Conservation (phyloP, 2,888 invertebrate species). For the Pyrgus malvae region DNA sequence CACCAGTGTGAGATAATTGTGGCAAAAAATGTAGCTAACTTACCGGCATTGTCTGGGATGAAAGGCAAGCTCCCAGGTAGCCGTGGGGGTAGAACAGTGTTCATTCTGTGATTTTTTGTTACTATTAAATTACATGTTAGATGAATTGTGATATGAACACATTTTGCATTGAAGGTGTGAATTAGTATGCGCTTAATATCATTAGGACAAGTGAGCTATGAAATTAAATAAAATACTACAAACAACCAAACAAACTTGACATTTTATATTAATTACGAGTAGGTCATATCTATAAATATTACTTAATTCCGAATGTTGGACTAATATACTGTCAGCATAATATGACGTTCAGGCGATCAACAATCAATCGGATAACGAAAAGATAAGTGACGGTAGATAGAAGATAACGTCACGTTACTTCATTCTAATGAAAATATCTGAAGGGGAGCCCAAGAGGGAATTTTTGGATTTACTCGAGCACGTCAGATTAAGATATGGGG, state of each 20-base stretch:
- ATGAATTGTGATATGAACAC: conserved; percentile 49
- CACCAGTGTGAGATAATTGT: conserved; percentile 38
- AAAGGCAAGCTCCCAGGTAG: conserved; percentile 68
- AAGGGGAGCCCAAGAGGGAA: too few species aligned
- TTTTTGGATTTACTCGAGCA: too few species aligned
- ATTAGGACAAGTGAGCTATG: not conserved
- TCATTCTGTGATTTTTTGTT: conserved; percentile 8
- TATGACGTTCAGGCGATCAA: not conserved
- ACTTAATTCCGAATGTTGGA: too few species aligned
- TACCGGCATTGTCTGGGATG: conserved; percentile 56
- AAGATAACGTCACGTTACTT: conserved; percentile 13
- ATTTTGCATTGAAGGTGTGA: conserved; percentile 3
- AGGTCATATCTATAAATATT: too few species aligned
- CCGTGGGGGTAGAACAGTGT: conserved; percentile 51
- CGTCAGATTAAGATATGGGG: too few species aligned
- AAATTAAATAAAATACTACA: too few species aligned
- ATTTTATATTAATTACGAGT: too few species aligned
- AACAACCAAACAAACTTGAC: too few species aligned
- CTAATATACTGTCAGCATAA: not conserved
- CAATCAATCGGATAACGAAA: conserved; percentile 13
- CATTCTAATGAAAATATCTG: conserved; percentile 4
- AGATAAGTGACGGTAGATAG: conserved; percentile 13
- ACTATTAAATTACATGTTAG: conserved; percentile 45
- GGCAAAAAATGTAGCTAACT: conserved; percentile 47
- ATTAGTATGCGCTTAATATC: not conserved